Evolutionary conservation across 2,797 vertebrate species (phyloP).

Genomic region (Argentina silus): DNA sequence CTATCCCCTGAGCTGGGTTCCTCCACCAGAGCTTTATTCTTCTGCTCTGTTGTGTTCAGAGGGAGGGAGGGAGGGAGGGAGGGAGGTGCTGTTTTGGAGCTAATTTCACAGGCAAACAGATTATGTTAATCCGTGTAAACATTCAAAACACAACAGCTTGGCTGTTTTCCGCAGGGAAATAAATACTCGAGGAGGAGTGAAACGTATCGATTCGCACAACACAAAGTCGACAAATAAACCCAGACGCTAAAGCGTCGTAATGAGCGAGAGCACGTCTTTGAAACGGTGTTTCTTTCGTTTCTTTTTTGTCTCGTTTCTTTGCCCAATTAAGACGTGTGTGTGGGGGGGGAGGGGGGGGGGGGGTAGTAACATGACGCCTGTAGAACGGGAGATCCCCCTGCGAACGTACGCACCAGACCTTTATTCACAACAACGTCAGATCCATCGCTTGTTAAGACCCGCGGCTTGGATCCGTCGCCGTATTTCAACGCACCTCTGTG

Average conservation of each 20-base stretch:
- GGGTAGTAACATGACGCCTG: conserved; percentile 23
- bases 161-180: conserved; percentile 79
- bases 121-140: conserved; percentile 87
- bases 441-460: too few relatives aligned
- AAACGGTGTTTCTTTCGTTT: conserved; percentile 63
- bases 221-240: conserved; percentile 68
- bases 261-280: conserved; percentile 57
- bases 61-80: conserved; percentile 14
- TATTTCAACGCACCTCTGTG: conserved; percentile 7
- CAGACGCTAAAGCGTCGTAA: conserved; percentile 72
- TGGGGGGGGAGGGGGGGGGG: neutral
- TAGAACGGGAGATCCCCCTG: too few relatives aligned
- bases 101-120: conserved; percentile 87
- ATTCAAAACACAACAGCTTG: conserved; percentile 82
- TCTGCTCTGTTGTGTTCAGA: conserved; percentile 72
- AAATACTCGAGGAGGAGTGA: conserved; percentile 72
- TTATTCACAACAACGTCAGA: neutral
- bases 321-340: conserved; percentile 35
- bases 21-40: conserved; percentile 69
- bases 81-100: conserved; percentile 75
- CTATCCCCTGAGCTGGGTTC: conserved; percentile 71
- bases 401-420: neutral
- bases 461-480: neutral
- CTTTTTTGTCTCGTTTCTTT: conserved; percentile 29
- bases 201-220: conserved; percentile 78